Conservation (phyloP, 2,113 vertebrate species). For the Actenoides lindsayi region DNA sequence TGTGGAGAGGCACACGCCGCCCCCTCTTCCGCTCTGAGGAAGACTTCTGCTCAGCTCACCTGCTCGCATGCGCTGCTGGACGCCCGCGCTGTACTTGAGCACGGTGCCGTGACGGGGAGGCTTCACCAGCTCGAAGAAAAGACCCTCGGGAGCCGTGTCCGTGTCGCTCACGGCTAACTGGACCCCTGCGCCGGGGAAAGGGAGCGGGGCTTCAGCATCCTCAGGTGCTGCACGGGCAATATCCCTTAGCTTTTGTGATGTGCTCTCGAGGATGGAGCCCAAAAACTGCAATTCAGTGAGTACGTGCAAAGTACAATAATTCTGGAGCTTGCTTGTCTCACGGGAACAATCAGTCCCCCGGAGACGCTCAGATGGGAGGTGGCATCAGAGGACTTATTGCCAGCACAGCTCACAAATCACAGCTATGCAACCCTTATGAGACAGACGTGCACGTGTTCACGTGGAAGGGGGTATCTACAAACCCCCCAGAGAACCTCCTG, state of each 20-base stretch:
- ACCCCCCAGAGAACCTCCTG: background rate
- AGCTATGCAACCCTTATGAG: background rate
- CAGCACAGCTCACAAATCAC: background rate
- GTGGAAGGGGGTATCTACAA: background rate
- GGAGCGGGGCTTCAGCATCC: background rate
- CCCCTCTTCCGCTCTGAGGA: background rate
- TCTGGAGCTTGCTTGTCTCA: background rate
- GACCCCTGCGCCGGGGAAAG: slow-evolving; percentile 69
- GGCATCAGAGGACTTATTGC: background rate
- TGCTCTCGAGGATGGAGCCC: background rate
- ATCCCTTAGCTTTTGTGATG: background rate
- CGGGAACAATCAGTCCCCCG: background rate
- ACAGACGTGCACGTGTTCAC: background rate
- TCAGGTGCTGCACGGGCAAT: background rate
- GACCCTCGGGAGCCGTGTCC: slow-evolving; percentile 82
- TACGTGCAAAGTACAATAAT: background rate
- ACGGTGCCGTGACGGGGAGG: slow-evolving; percentile 84
- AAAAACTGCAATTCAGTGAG: background rate
- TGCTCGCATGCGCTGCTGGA: slow-evolving; percentile 74
- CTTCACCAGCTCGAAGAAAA: slow-evolving; percentile 91
- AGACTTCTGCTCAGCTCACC: slow-evolving; percentile 74
- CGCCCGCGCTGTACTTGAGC: slow-evolving; percentile 70
- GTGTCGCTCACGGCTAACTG: slow-evolving; percentile 82
- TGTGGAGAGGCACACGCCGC: rapidly evolving
- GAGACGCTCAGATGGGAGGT: background rate